Percentiles rank a stretch among this genome's conserved stretches.
Evolutionary conservation across 2,113 vertebrate species (phyloP).

Genomic region (Lasiurus borealis): DNA sequence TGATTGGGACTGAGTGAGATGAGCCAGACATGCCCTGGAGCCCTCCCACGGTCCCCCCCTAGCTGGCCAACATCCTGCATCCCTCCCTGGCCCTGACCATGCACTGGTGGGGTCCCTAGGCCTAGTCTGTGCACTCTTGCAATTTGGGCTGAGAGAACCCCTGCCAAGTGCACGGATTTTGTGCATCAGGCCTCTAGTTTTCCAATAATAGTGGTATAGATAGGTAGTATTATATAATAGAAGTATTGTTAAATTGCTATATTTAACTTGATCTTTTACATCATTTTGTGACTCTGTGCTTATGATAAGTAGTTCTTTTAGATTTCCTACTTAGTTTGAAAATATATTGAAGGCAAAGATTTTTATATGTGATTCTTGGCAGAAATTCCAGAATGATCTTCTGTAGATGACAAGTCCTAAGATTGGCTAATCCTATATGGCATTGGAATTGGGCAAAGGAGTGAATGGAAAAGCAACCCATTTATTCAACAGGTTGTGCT

Average conservation of each 20-base stretch:
- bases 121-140: too few species aligned
- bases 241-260: neutral
- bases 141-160: too few species aligned
- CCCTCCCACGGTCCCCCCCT: too few species aligned
- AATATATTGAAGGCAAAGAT: neutral
- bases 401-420: neutral
- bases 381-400: neutral
- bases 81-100: too few species aligned
- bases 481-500: neutral
- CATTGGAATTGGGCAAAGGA: constrained; percentile 6
- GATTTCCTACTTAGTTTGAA: constrained; percentile 33
- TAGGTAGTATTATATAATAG: neutral
- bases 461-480: neutral
- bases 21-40: too few species aligned
- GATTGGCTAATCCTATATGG: neutral
- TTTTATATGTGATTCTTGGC: constrained; percentile 21
- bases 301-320: constrained; percentile 53
- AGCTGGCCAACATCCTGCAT: too few species aligned
- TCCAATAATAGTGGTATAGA: neutral
- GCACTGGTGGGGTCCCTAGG: too few species aligned
- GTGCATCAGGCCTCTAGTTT: neutral
- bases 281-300: constrained; percentile 40
- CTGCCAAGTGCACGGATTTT: too few species aligned
- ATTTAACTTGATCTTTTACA: constrained; percentile 14
- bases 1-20: too few species aligned